phyloP scores from a whole-genome alignment of 1,140 invertebrate species.

The Hyles euphorbiae region DNA sequence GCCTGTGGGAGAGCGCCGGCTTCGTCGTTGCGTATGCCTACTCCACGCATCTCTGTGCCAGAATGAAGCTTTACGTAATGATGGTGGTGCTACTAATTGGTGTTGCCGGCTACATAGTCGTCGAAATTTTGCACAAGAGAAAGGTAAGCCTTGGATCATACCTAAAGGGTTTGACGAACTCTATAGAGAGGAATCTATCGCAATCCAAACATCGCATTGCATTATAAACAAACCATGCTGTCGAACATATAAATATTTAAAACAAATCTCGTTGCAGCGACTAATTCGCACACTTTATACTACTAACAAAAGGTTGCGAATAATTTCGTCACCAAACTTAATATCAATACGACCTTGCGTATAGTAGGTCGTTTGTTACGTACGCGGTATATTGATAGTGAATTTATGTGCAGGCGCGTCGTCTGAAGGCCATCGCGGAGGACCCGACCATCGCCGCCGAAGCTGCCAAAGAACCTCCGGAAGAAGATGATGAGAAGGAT shows the following conservation, averaged over 20 bases:
- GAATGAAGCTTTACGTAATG: conserved; percentile 93
- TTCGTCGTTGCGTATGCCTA: conserved; percentile 95
- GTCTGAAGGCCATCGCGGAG: conserved; percentile 81
- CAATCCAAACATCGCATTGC: no score
- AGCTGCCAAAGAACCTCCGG: conserved; percentile 71
- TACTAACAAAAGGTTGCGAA: no score
- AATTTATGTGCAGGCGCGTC: conserved; percentile 46
- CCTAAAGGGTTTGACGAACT: background rate
- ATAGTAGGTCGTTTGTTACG: background rate
- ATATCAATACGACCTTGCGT: no score
- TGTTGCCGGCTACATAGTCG: conserved; percentile 86
- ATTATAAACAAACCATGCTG: no score
- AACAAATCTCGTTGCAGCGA: no score
- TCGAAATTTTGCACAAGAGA: conserved; percentile 88
- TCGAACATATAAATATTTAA: no score
- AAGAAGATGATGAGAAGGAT: conserved; percentile 89
- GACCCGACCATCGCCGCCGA: conserved; percentile 79
- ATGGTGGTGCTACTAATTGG: conserved; percentile 87
- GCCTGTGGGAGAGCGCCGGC: conserved; percentile 95
- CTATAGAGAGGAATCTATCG: no score
- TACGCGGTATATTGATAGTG: background rate
- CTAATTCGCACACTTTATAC: no score
- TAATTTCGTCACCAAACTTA: no score
- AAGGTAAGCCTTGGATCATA: conserved; percentile 73
- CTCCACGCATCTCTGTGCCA: conserved; percentile 90